phyloP scores from a whole-genome alignment of 37 sponge, comb jelly and placozoan species.

The Hexactinellida sp. region DNA sequence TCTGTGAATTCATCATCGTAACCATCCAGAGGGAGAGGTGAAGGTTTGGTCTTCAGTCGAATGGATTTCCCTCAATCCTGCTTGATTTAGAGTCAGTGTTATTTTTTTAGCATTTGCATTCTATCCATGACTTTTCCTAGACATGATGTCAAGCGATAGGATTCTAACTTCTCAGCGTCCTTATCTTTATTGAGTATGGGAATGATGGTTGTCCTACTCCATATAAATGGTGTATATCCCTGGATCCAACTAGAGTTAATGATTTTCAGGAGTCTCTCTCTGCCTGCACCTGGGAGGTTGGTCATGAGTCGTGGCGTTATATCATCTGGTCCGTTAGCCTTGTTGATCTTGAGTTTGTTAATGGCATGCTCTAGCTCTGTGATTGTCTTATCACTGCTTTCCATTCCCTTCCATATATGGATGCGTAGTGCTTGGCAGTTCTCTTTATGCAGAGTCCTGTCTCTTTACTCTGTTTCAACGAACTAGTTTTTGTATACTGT shows the following conservation, averaged over 20 bases:
- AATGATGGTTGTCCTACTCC: background rate
- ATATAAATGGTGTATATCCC: background rate
- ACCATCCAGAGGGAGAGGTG: too few species aligned
- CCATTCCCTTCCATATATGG: background rate
- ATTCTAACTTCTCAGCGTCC: background rate
- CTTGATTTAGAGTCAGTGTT: background rate
- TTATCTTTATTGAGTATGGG: too few species aligned
- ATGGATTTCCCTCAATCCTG: background rate
- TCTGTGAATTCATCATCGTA: too few species aligned
- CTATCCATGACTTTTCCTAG: background rate
- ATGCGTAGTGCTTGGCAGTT: background rate
- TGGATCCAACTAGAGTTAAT: background rate
- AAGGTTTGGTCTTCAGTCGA: background rate
- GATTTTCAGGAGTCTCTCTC: background rate
- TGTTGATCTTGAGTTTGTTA: background rate
- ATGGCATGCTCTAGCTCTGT: background rate
- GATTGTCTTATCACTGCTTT: background rate
- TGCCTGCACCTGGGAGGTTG: background rate
- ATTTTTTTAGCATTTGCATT: background rate
- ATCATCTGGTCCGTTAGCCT: background rate
- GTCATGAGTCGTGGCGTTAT: background rate
- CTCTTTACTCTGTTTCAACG: background rate
- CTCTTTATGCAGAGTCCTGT: background rate
- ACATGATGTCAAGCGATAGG: background rate
- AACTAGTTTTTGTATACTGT: background rate